phyloP scores from a whole-genome alignment of 2,888 invertebrate species.

The Athripsodes cinereus region DNA sequence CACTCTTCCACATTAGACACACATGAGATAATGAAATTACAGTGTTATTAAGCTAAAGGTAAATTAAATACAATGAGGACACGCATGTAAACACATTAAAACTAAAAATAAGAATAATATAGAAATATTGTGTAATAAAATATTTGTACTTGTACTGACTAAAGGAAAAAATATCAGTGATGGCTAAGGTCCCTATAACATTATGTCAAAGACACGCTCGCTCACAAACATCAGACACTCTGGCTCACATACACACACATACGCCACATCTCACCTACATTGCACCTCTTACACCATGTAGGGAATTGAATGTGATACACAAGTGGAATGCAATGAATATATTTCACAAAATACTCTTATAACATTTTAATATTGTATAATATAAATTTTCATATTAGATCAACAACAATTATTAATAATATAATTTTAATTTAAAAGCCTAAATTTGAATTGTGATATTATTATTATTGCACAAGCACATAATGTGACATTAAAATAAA shows the following conservation, averaged over 20 bases:
- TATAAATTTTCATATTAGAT: slow-evolving; percentile 58
- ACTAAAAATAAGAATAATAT: background rate
- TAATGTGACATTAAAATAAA: slow-evolving; percentile 46
- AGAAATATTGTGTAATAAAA: slow-evolving; percentile 52
- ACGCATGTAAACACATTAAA: background rate
- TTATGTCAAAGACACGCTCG: background rate
- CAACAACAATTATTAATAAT: slow-evolving; percentile 51
- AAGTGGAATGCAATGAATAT: slow-evolving; percentile 54
- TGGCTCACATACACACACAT: background rate
- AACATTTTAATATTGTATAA: slow-evolving; percentile 57
- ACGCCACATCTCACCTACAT: too few relatives aligned
- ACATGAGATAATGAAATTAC: too few relatives aligned
- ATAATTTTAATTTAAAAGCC: slow-evolving; percentile 57
- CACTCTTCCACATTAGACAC: too few relatives aligned
- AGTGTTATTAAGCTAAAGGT: too few relatives aligned
- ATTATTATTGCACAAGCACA: slow-evolving; percentile 57
- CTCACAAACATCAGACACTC: background rate
- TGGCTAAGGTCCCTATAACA: slow-evolving; percentile 17
- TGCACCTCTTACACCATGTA: slow-evolving; percentile 9
- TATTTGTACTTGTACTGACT: slow-evolving; percentile 82
- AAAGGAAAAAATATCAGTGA: slow-evolving; percentile 50
- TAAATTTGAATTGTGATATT: slow-evolving; percentile 56
- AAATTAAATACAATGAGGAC: too few relatives aligned
- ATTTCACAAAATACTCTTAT: slow-evolving; percentile 35
- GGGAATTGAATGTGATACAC: slow-evolving; percentile 27